Evolutionary conservation across 2,888 invertebrate genomes (phyloP).

Genomic region (Caenorhabditis becei): DNA sequence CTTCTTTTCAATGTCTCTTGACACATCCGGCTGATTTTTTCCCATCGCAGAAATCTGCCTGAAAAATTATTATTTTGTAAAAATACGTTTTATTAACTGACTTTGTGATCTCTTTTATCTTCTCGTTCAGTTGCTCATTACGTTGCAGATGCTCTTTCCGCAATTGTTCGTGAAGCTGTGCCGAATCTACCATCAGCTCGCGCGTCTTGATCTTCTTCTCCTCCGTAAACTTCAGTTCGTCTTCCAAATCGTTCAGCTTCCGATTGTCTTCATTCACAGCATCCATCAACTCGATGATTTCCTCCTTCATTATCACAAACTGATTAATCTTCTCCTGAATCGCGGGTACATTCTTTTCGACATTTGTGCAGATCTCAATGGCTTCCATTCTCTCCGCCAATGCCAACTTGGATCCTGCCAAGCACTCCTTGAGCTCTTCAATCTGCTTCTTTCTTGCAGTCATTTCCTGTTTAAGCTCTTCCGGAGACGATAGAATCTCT

Average conservation of each 20-base stretch:
- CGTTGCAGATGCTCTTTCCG: slow-evolving; percentile 27
- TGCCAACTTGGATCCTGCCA: slow-evolving; percentile 9
- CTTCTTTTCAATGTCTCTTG: slow-evolving; percentile 45
- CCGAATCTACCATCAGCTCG: slow-evolving; percentile 23
- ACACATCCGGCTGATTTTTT: slow-evolving; percentile 41
- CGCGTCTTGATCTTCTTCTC: slow-evolving; percentile 7
- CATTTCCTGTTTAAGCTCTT: slow-evolving; percentile 41
- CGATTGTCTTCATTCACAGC: slow-evolving; percentile 12
- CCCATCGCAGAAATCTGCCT: slow-evolving; percentile 27
- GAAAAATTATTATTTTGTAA: not conserved
- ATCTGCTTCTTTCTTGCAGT: slow-evolving; percentile 31
- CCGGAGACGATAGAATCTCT: slow-evolving; percentile 42
- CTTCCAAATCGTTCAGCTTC: slow-evolving; percentile 23
- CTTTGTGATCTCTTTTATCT: slow-evolving; percentile 30
- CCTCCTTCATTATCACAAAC: slow-evolving; percentile 9
- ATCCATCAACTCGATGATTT: slow-evolving; percentile 28
- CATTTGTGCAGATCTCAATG: slow-evolving; percentile 28
- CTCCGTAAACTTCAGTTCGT: slow-evolving; percentile 11
- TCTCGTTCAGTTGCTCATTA: slow-evolving; percentile 8
- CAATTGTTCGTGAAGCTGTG: slow-evolving; percentile 28
- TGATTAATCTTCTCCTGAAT: slow-evolving; percentile 6
- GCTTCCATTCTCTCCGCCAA: slow-evolving; percentile 8
- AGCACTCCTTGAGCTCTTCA: slow-evolving; percentile 26
- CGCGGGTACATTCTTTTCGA: slow-evolving; percentile 30
- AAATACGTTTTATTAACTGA: not conserved